Percentiles rank a stretch among this genome's conserved stretches.
These are phyloP conservation scores for Actenoides hombroni DNA, from an alignment of 2,113 vertebrate species.

Conservation along the genomic window DNA sequence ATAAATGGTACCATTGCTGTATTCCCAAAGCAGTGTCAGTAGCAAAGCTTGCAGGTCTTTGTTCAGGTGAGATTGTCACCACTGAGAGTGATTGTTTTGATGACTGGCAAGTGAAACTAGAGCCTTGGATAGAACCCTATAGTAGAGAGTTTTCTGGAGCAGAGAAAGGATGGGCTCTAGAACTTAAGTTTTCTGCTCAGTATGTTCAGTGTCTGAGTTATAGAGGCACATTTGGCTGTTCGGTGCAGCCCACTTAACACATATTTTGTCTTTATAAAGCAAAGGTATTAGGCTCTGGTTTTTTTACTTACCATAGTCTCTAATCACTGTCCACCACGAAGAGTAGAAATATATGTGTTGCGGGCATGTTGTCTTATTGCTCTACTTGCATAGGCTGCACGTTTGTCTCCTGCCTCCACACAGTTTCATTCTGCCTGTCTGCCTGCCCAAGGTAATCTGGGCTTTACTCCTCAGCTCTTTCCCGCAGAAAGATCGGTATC, in stretches of 20 bases:
- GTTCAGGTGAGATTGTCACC: not conserved
- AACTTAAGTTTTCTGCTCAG: not conserved
- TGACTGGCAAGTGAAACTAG: not conserved
- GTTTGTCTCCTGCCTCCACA: not conserved
- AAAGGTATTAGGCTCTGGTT: not conserved
- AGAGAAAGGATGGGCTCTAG: not conserved
- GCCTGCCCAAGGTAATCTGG: not conserved
- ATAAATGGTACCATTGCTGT: fast-evolving
- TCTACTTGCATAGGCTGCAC: not conserved
- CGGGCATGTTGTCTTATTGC: not conserved
- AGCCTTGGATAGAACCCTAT: not conserved
- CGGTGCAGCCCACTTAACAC: not conserved
- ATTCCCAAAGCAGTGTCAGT: not conserved
- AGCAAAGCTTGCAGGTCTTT: not conserved
- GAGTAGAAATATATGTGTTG: not conserved
- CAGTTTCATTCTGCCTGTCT: not conserved
- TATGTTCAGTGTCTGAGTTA: not conserved
- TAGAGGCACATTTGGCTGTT: not conserved
- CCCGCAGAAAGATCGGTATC: not conserved
- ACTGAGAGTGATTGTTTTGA: not conserved
- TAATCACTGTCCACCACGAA: not conserved
- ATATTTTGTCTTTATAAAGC: not conserved
- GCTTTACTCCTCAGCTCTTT: not conserved
- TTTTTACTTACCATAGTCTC: not conserved
- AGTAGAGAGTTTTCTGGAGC: not conserved